Conservation (phyloP, 2,797 vertebrate genomes). For the Manis pentadactyla region DNA sequence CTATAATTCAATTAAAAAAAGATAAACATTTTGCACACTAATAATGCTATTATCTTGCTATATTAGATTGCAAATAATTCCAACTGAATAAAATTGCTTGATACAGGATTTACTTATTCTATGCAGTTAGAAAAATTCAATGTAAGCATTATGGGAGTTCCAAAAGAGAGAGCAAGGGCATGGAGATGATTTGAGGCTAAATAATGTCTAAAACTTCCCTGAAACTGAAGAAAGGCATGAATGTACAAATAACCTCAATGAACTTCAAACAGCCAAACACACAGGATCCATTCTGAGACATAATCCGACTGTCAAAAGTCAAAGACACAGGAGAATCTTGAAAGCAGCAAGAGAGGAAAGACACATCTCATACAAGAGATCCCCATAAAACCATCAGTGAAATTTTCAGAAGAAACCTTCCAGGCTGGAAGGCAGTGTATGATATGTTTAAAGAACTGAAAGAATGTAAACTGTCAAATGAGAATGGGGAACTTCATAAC, state of each 20-base stretch:
- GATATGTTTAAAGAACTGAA: neutral
- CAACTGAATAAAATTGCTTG: constrained; percentile 83
- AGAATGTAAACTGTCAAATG: neutral
- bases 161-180: neutral
- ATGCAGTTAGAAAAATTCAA: neutral
- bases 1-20: too few relatives aligned
- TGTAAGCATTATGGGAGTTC: neutral
- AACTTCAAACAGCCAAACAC: neutral
- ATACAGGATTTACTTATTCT: constrained; percentile 86
- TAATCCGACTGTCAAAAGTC: neutral
- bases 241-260: neutral
- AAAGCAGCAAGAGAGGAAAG: neutral
- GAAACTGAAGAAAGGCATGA: neutral
- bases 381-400: neutral
- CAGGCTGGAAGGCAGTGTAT: neutral
- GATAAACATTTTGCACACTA: constrained; percentile 27
- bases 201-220: neutral
- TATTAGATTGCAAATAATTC: constrained; percentile 83
- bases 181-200: neutral
- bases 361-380: neutral
- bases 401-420: neutral
- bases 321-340: neutral
- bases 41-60: constrained; percentile 81
- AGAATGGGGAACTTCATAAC: neutral
- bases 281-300: neutral